Percentiles rank a stretch among this genome's conserved stretches.
Conservation (phyloP, 1,140 invertebrate genomes). For the Luehdorfia chinensis region DNA sequence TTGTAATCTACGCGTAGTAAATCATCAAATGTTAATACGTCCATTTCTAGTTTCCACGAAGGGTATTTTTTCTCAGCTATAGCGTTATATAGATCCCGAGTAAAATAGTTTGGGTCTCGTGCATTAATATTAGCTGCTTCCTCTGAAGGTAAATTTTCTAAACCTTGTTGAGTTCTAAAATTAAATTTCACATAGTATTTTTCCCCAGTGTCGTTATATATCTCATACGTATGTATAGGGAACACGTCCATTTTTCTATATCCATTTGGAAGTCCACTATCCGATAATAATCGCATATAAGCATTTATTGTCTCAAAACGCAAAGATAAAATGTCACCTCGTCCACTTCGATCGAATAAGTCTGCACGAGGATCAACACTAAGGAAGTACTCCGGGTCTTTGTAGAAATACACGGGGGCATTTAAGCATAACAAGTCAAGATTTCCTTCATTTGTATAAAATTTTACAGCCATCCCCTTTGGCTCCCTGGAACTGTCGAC, state of each 20-base stretch:
- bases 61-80: slow-evolving; percentile 76
- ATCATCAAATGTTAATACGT: slow-evolving; percentile 69
- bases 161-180: slow-evolving; percentile 81
- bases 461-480: slow-evolving; percentile 83
- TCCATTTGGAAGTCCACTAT: slow-evolving; percentile 92
- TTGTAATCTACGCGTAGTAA: slow-evolving; percentile 68
- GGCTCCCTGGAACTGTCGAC: slow-evolving; percentile 84
- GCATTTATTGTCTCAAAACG: slow-evolving; percentile 89
- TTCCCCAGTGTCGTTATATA: slow-evolving; percentile 78
- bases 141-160: slow-evolving; percentile 78
- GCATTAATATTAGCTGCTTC: slow-evolving; percentile 78
- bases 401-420: slow-evolving; percentile 83
- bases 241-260: slow-evolving; percentile 82
- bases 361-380: slow-evolving; percentile 80
- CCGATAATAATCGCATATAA: slow-evolving; percentile 87
- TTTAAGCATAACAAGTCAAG: slow-evolving; percentile 84
- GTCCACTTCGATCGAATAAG: slow-evolving; percentile 85
- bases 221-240: slow-evolving; percentile 82
- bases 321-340: slow-evolving; percentile 91
- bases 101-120: slow-evolving; percentile 83
- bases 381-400: slow-evolving; percentile 81
- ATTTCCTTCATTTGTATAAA: slow-evolving; percentile 85
- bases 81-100: slow-evolving; percentile 84
- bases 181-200: slow-evolving; percentile 85
- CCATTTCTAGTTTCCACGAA: slow-evolving; percentile 79